Percentiles rank a stretch among this genome's conserved stretches.
These are phyloP conservation scores for Blastobasis adustella DNA, from an alignment of 2,888 invertebrate species.

Conservation along the genomic window DNA sequence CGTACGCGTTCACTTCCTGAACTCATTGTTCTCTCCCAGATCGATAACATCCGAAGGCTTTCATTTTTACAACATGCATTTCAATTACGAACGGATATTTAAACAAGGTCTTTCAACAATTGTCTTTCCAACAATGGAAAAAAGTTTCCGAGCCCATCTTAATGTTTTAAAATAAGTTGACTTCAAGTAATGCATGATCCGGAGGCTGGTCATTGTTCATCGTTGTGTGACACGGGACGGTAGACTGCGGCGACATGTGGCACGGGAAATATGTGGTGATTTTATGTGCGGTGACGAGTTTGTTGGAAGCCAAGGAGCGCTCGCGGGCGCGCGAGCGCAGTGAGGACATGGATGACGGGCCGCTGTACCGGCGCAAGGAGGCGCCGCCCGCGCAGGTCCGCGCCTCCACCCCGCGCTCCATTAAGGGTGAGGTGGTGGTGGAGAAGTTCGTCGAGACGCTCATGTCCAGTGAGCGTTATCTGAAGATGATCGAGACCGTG, in stretches of 20 bases:
- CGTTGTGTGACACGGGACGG: constrained; percentile 8
- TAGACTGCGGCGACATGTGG: constrained; percentile 21
- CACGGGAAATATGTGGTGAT: constrained; percentile 11
- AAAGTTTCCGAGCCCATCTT: neutral
- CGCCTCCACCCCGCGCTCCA: neutral
- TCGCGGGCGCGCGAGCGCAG: constrained; percentile 7
- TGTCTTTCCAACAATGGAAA: constrained; percentile 13
- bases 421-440: constrained; percentile 36
- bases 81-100: neutral
- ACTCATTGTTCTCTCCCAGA: too few relatives aligned
- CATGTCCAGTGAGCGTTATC: constrained; percentile 49
- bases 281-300: constrained; percentile 1
- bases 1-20: too few relatives aligned
- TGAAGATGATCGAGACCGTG: constrained; percentile 49
- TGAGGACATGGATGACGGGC: constrained; percentile 6
- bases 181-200: constrained; percentile 13
- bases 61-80: neutral
- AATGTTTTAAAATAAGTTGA: constrained; percentile 15
- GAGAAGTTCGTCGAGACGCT: constrained; percentile 58
- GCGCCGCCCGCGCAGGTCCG: neutral
- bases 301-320: constrained; percentile 11
- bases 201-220: constrained; percentile 4
- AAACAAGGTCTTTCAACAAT: constrained; percentile 2
- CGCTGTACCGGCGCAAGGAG: neutral
- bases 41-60: too few relatives aligned